Evolutionary conservation across 1,140 invertebrate genomes (phyloP).

Genomic region (Coelopa frigida): DNA sequence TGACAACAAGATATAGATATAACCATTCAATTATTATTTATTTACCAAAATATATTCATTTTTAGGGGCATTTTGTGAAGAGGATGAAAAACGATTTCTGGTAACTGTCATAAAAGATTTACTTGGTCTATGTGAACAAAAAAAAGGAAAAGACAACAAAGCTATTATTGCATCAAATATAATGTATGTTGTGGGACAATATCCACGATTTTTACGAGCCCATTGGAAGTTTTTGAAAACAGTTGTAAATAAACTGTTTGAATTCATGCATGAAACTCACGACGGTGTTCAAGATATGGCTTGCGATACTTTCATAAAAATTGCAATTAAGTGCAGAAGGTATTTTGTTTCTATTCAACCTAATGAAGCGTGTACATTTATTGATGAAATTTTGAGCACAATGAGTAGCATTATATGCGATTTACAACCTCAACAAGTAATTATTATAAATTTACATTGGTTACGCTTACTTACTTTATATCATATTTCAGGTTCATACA

Average conservation of each 20-base stretch:
- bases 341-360: constrained; percentile 97
- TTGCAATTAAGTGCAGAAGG: constrained; percentile 95
- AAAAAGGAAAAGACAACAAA: constrained; percentile 99
- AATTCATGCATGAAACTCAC: constrained; percentile 99
- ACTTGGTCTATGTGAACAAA: constrained; percentile 96
- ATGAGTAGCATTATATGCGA: constrained; percentile 99
- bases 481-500: constrained; percentile 78
- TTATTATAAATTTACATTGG: constrained; percentile 7
- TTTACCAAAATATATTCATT: constrained; percentile 2
- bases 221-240: constrained; percentile 99
- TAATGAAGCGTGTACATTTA: constrained; percentile 95
- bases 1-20: too few relatives aligned
- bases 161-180: constrained; percentile 99
- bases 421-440: constrained; percentile 89
- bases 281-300: constrained; percentile 99
- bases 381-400: constrained; percentile 95
- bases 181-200: constrained; percentile 99
- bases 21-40: too few relatives aligned
- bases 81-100: constrained; percentile 98
- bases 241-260: constrained; percentile 99
- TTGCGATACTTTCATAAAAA: constrained; percentile 99
- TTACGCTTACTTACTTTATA: constrained; percentile 3
- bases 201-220: constrained; percentile 95
- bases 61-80: constrained; percentile 62
- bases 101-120: constrained; percentile 99